Conservation (phyloP, 1,140 invertebrate genomes). For the Stratiolaelaps scimitus region DNA sequence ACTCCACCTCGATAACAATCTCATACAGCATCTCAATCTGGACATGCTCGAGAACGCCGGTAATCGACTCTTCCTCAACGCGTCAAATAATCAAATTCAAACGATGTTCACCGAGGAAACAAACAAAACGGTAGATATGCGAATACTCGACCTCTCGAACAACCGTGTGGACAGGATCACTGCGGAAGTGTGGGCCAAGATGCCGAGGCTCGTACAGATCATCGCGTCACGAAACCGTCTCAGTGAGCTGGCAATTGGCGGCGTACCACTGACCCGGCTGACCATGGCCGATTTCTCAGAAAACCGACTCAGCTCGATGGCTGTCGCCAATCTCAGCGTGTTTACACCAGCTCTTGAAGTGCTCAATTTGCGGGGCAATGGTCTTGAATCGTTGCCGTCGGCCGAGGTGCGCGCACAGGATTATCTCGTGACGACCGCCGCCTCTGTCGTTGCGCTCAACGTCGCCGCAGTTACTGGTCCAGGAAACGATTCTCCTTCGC, state of each 20-base stretch:
- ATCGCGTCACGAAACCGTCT: conserved; percentile 14
- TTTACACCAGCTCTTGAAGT: conserved; percentile 6
- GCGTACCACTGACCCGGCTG: neutral
- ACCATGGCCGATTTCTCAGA: conserved; percentile 25
- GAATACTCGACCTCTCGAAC: conserved; percentile 15
- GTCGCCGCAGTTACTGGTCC: no score
- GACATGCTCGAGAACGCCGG: conserved; percentile 8
- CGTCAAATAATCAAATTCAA: conserved; percentile 22
- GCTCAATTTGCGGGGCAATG: conserved; percentile 28
- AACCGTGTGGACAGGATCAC: conserved; percentile 9
- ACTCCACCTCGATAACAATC: conserved; percentile 23
- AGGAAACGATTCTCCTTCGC: neutral
- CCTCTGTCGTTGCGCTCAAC: neutral
- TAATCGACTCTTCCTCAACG: conserved; percentile 11
- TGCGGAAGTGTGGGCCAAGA: neutral
- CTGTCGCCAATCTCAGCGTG: conserved; percentile 2
- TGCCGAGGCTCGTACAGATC: conserved; percentile 9
- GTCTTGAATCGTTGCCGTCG: conserved; percentile 19
- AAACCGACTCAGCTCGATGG: neutral
- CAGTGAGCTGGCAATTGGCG: neutral
- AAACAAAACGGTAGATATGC: conserved; percentile 13
- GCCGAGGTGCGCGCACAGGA: neutral
- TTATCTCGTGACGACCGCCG: neutral
- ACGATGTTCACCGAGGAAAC: neutral
- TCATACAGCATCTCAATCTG: conserved; percentile 18